Conservation (phyloP, 30 jellyfish, hydroid and myxozoan species). For the Aurelia aurita region DNA sequence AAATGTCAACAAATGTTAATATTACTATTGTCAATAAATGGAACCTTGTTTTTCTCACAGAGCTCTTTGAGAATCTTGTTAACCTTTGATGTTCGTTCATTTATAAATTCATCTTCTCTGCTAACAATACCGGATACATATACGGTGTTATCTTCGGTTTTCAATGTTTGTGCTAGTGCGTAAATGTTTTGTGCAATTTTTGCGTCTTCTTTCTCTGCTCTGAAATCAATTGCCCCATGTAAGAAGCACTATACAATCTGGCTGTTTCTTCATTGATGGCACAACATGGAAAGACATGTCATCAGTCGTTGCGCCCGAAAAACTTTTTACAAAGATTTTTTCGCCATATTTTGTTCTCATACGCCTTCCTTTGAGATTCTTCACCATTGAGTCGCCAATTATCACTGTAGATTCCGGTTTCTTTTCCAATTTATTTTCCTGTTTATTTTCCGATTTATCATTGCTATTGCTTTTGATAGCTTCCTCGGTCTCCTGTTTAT, state of each 20-base stretch:
- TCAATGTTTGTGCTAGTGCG: neutral
- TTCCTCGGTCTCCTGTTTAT: neutral
- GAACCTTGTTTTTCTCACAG: constrained; percentile 11
- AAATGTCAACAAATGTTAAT: constrained; percentile 14
- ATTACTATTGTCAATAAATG: constrained; percentile 34
- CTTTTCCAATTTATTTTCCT: neutral
- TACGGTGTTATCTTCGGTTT: neutral
- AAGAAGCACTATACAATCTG: neutral
- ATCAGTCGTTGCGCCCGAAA: no score
- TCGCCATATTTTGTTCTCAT: no score
- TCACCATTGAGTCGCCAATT: neutral
- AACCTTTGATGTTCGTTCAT: no score
- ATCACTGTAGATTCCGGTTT: neutral
- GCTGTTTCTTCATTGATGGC: constrained; percentile 2
- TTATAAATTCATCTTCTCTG: no score
- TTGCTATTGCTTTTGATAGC: neutral
- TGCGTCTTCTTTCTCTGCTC: neutral
- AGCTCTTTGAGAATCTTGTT: no score
- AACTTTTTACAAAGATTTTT: no score
- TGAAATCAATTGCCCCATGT: constrained; percentile 1
- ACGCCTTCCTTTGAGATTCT: neutral
- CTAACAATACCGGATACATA: neutral
- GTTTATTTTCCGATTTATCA: neutral
- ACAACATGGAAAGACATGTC: neutral
- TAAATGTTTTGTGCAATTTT: neutral